phyloP scores from a whole-genome alignment of 2,113 vertebrate genomes.

The Falcunculus frontatus region DNA sequence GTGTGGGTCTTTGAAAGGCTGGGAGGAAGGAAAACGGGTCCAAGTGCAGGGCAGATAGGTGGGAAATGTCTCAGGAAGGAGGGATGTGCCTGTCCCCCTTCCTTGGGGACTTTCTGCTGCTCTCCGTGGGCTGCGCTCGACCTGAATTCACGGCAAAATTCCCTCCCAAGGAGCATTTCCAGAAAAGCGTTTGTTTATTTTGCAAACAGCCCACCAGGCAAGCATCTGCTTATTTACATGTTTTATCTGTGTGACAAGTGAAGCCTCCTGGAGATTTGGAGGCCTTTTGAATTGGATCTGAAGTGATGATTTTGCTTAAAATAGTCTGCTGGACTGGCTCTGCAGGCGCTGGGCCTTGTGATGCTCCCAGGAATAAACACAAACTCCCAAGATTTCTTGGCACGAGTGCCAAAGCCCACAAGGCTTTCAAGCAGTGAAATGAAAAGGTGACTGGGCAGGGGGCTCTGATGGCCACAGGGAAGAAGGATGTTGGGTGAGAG shows the following conservation, averaged over 20 bases:
- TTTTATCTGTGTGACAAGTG: conserved; percentile 17
- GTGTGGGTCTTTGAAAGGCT: neutral
- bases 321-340: neutral
- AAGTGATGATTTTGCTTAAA: neutral
- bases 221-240: conserved; percentile 39
- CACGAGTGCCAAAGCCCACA: fast-evolving
- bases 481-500: neutral
- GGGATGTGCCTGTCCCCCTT: neutral
- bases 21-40: neutral
- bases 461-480: neutral
- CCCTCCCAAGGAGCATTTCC: neutral
- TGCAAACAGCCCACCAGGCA: neutral
- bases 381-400: neutral
- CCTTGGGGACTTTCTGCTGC: neutral
- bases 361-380: neutral
- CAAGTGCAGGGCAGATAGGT: neutral
- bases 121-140: neutral
- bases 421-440: neutral
- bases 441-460: neutral
- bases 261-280: neutral
- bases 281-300: neutral
- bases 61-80: neutral
- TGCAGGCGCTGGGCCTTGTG: neutral
- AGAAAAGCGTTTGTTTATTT: neutral
- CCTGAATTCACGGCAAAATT: neutral